Conservation (phyloP, 2,797 vertebrate genomes). For the Cygnus olor region DNA sequence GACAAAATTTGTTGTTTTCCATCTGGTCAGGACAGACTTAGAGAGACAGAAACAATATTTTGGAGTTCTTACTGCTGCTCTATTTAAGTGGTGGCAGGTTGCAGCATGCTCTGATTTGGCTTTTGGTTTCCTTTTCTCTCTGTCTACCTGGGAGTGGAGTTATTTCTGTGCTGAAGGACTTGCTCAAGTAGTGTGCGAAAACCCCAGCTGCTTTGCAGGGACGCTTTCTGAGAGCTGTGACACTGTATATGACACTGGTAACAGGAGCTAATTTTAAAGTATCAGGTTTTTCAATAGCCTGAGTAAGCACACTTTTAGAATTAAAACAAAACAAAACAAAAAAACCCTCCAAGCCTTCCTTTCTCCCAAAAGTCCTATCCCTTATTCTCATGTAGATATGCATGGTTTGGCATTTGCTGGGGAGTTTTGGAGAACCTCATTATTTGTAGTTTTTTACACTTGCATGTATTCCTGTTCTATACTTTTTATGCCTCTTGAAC, state of each 20-base stretch:
- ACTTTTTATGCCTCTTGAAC: background rate
- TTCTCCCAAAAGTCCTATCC: background rate
- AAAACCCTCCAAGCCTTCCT: background rate
- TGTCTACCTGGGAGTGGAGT: background rate
- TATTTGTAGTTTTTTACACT: background rate
- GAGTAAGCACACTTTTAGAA: background rate
- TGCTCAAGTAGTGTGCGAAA: background rate
- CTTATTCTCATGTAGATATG: background rate
- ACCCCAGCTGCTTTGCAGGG: background rate
- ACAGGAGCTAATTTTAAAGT: background rate
- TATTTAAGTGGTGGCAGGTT: background rate
- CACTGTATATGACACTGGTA: background rate
- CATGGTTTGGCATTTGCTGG: background rate
- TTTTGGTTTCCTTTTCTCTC: conserved; percentile 14
- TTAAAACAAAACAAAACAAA: background rate
- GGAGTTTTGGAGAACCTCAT: background rate
- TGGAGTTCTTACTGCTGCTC: background rate
- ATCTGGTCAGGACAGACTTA: background rate
- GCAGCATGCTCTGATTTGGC: background rate
- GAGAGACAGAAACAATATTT: background rate
- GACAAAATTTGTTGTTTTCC: background rate
- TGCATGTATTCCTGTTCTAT: background rate
- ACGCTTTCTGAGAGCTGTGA: background rate
- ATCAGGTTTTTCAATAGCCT: background rate
- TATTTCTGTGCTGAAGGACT: background rate